phyloP scores from a whole-genome alignment of 2,113 vertebrate genomes.

The Ibidorhyncha struthersii region DNA sequence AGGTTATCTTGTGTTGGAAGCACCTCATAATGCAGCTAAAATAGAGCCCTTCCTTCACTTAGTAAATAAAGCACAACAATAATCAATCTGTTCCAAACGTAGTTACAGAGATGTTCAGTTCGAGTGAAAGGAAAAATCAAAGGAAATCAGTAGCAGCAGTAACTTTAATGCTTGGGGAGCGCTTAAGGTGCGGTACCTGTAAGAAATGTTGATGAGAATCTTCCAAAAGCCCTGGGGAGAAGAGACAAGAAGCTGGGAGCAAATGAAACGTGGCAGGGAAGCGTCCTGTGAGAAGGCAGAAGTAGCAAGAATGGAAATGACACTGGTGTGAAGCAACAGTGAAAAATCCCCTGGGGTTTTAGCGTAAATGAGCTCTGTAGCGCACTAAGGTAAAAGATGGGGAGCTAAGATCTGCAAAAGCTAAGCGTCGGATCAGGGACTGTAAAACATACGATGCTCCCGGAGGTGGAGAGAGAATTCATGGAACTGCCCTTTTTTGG shows the following conservation, averaged over 20 bases:
- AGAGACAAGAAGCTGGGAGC: not conserved
- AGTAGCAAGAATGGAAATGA: not conserved
- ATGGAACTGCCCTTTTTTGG: rapidly evolving
- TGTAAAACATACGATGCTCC: rapidly evolving
- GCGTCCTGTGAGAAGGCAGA: not conserved
- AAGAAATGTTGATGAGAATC: not conserved
- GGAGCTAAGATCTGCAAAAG: not conserved
- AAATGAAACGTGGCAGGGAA: not conserved
- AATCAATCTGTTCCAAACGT: not conserved
- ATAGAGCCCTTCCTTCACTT: not conserved
- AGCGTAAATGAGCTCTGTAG: not conserved
- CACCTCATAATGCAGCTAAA: not conserved
- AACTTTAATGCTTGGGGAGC: not conserved
- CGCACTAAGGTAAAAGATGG: not conserved
- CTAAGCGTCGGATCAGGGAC: rapidly evolving
- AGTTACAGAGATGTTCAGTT: no score
- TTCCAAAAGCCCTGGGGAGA: not conserved
- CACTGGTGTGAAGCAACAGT: not conserved
- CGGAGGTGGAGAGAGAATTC: not conserved
- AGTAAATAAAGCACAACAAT: not conserved
- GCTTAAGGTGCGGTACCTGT: rapidly evolving
- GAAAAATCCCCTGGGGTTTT: not conserved
- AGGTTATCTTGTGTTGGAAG: not conserved
- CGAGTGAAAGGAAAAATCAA: not conserved
- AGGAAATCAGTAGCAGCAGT: not conserved